These are phyloP conservation scores for Troilus luridus DNA, from an alignment of 2,888 invertebrate species.

Conservation along the genomic window DNA sequence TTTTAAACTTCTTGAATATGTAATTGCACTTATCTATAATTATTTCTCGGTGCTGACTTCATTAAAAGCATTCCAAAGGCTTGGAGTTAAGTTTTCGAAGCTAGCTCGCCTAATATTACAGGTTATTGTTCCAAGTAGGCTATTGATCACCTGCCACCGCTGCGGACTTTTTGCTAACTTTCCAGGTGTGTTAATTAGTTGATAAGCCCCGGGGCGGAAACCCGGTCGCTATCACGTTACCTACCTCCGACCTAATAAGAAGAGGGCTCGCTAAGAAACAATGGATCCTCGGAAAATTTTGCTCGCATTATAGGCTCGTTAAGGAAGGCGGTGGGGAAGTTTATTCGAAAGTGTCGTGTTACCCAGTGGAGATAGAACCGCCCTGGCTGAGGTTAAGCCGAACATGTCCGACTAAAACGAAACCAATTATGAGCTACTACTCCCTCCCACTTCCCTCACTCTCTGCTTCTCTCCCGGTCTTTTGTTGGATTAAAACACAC, in stretches of 20 bases:
- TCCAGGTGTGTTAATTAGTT: constrained; percentile 16
- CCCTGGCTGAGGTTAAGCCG: constrained; percentile 12
- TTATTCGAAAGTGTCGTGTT: constrained; percentile 46
- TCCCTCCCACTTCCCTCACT: constrained; percentile 28
- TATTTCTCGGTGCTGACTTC: too few relatives aligned
- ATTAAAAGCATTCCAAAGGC: neutral
- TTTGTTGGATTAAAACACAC: neutral
- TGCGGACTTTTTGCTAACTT: constrained; percentile 5
- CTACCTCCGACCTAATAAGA: neutral
- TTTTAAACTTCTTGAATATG: too few relatives aligned
- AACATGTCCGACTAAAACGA: constrained; percentile 61
- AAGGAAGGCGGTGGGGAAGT: constrained; percentile 3
- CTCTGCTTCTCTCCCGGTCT: neutral
- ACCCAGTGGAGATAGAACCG: neutral
- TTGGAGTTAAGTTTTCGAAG: neutral
- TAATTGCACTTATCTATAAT: too few relatives aligned
- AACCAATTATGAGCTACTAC: constrained; percentile 58
- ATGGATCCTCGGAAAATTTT: neutral
- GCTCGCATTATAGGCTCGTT: constrained; percentile 20
- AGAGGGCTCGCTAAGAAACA: neutral
- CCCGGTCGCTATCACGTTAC: neutral
- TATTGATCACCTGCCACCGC: neutral
- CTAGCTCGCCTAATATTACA: neutral
- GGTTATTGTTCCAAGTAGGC: neutral
- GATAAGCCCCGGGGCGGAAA: constrained; percentile 11